Evolutionary conservation across 1,140 invertebrate species (phyloP), one percentile per base, ranked within the genome.

Genomic region (Hirudo medicinalis): DNA sequence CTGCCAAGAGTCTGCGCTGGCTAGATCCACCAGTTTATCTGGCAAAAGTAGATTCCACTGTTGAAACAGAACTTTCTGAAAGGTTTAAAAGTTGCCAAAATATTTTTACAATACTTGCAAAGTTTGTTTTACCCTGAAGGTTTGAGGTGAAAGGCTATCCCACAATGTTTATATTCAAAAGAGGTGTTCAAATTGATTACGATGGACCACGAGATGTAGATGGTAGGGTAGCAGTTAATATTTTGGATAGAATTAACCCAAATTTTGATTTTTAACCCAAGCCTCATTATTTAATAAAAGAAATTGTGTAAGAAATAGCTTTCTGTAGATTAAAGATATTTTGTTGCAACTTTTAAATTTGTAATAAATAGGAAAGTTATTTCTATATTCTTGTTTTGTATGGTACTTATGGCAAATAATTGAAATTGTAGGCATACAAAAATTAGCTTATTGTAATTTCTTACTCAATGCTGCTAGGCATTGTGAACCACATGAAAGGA

Each of bases 1-100:
- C 96, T 72, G 92, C 94, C 27, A 88, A 89, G 77, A 78, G 87
- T 71, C 82, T 99, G 8, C 88, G 89, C 76, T 85, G 86, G 74
- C 89, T 91, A 79, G 95, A 98, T 27, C 78, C 79, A 11, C 81
- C 81, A 32, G 78, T 85, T 36, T 72, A 77, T 22, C 74, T 86
- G 54, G 83, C 78, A 5, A 85, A 85, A 78, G 83, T 86, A 0
- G 84, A 85, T 77, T 83, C 83, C 11, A 85, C 84, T 19, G 77
- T 80, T 68, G 81, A 85, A 72, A 76, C 55, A n/a, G 79, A 81
- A 20, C 72, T 85, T n/a, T 83, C 80, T 25, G 76, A 79, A 71
- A 79, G 80, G 76, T 83, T 76, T 75, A 76, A 75, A 20, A 5
- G 17, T 27, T 13, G 69, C 29, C 54, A 1, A 36, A 20, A 22